Evolutionary conservation across 2,797 vertebrate genomes (phyloP).

Genomic region (Huso huso): DNA sequence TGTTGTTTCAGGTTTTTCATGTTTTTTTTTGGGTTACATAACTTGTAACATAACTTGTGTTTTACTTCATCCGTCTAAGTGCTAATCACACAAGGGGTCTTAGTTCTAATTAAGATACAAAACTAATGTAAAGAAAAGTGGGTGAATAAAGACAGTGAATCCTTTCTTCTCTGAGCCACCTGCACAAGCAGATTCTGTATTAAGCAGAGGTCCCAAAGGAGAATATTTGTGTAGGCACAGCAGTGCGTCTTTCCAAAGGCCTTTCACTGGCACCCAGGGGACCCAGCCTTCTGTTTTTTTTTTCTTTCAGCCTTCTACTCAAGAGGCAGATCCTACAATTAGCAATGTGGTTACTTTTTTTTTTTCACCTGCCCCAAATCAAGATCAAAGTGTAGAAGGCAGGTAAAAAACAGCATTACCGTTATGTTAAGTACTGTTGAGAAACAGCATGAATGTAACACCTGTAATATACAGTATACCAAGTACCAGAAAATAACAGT

Average conservation of each 20-base stretch:
- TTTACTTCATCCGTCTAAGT: background rate
- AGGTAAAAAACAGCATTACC: too few relatives aligned
- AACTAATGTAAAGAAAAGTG: background rate
- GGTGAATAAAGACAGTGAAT: constrained; percentile 4
- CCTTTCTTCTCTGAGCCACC: constrained; percentile 19
- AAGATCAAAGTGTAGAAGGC: background rate
- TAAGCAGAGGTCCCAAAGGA: constrained; percentile 4
- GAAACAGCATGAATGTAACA: too few relatives aligned
- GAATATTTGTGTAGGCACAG: constrained; percentile 2
- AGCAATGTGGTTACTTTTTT: background rate
- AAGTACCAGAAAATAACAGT: too few relatives aligned
- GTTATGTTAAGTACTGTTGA: too few relatives aligned
- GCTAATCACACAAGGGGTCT: background rate
- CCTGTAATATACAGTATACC: too few relatives aligned
- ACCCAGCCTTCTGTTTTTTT: background rate
- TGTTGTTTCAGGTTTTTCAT: too few relatives aligned
- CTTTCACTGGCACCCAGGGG: constrained; percentile 7
- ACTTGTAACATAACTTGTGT: background rate
- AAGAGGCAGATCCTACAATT: background rate
- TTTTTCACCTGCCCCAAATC: background rate
- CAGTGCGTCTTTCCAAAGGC: constrained; percentile 10
- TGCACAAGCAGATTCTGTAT: constrained; percentile 16
- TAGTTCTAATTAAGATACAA: background rate
- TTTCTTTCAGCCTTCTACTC: background rate
- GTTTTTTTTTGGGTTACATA: background rate